Percentiles rank a stretch among this genome's conserved stretches.
phyloP scores from a whole-genome alignment of 2,888 invertebrate genomes.

The Heliconius charithonia region DNA sequence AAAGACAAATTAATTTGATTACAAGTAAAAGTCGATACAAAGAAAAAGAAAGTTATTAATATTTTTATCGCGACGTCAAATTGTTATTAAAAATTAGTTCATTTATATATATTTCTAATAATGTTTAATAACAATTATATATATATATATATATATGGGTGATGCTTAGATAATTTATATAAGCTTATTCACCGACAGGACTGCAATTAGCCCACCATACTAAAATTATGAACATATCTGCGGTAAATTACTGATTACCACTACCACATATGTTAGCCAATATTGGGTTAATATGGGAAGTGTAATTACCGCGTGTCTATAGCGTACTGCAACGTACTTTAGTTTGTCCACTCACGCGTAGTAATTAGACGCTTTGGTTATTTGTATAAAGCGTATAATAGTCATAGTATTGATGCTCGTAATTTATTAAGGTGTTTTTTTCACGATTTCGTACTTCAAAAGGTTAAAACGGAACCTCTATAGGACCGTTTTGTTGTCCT shows the following conservation, averaged over 20 bases:
- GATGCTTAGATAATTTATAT: not conserved
- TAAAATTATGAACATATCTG: slow-evolving; percentile 7
- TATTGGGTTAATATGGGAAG: not conserved
- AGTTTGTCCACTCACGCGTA: not conserved
- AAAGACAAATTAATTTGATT: no score
- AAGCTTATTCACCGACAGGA: not conserved
- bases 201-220: not conserved
- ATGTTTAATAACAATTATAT: no score
- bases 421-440: not conserved
- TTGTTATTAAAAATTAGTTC: no score
- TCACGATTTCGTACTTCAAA: no score
- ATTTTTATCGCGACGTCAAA: no score
- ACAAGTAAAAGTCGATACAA: no score
- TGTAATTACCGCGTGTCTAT: not conserved
- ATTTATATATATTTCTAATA: no score
- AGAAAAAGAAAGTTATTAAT: not conserved
- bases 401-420: not conserved
- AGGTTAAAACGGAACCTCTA: no score
- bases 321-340: not conserved
- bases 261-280: not conserved
- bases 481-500: no score
- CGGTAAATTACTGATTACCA: not conserved
- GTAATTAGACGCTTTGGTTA: slow-evolving; percentile 9
- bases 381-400: not conserved
- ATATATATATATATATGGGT: no score